A percentile compares a stretch with the other conserved stretches of the same genome.
These are phyloP conservation scores for Dinomys branickii DNA, from an alignment of 2,113 vertebrate species.

Conservation along the genomic window DNA sequence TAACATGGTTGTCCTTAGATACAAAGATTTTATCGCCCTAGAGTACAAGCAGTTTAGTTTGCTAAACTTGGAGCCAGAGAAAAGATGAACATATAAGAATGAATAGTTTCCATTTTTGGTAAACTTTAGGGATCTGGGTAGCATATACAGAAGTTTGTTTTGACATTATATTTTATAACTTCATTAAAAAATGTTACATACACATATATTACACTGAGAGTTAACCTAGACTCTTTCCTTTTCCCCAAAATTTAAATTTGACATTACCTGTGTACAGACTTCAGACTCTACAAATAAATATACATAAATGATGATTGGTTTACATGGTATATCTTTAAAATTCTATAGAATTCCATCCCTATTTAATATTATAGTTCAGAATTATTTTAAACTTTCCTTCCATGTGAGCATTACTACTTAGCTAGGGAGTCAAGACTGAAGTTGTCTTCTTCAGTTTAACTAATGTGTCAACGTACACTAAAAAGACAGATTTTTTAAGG, in stretches of 20 bases:
- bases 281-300: not conserved
- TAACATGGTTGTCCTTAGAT: not conserved
- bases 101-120: not conserved
- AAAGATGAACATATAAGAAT: conserved; percentile 29
- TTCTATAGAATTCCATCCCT: not conserved
- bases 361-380: not conserved
- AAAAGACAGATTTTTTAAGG: not conserved
- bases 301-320: not conserved
- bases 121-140: not conserved
- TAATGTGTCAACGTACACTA: not conserved
- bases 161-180: not conserved
- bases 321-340: not conserved
- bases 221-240: not conserved
- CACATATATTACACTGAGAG: not conserved
- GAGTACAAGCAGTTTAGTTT: not conserved
- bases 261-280: not conserved
- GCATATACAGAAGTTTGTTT: not conserved
- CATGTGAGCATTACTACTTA: not conserved
- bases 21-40: not conserved
- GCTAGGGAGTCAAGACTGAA: not conserved
- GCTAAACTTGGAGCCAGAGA: not conserved
- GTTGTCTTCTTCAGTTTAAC: not conserved
- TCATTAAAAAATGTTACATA: not conserved
- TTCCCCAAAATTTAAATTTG: conserved; percentile 2
- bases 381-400: not conserved